These are phyloP conservation scores for Oscheius sp. DNA, from an alignment of 2,888 invertebrate genomes.

Conservation along the genomic window DNA sequence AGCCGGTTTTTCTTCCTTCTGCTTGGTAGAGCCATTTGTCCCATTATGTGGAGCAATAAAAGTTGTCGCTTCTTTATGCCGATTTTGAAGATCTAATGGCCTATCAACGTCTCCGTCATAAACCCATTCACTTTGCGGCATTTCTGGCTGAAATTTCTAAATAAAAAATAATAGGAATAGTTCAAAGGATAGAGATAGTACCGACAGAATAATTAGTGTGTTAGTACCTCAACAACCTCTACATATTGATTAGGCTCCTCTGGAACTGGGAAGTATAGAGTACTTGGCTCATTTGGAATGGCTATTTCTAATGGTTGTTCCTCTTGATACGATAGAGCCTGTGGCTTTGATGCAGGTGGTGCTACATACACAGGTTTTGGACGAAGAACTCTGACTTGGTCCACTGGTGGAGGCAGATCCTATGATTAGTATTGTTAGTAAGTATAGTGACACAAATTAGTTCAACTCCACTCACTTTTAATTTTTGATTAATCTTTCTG, in stretches of 20 bases:
- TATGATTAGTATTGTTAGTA: constrained; percentile 22
- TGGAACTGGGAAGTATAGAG: constrained; percentile 16
- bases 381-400: constrained; percentile 40
- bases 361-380: constrained; percentile 14
- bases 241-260: constrained; percentile 2
- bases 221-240: background rate
- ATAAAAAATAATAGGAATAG: background rate
- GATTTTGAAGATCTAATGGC: constrained; percentile 21
- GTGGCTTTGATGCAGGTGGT: background rate
- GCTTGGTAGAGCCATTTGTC: background rate
- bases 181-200: no score
- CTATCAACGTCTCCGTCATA: constrained; percentile 31
- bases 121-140: constrained; percentile 32
- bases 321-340: background rate
- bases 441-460: background rate
- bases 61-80: background rate
- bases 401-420: constrained; percentile 51
- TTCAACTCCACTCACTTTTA: constrained; percentile 34
- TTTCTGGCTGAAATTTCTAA: constrained; percentile 6
- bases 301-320: background rate
- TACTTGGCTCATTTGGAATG: constrained; percentile 28
- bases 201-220: no score
- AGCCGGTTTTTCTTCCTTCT: constrained; percentile 44
- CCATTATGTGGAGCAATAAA: background rate
- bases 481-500: constrained; percentile 39